Base-by-base conservation (phyloP, 2,888 invertebrate genomes). In the Mythimna lalbum region DNA sequence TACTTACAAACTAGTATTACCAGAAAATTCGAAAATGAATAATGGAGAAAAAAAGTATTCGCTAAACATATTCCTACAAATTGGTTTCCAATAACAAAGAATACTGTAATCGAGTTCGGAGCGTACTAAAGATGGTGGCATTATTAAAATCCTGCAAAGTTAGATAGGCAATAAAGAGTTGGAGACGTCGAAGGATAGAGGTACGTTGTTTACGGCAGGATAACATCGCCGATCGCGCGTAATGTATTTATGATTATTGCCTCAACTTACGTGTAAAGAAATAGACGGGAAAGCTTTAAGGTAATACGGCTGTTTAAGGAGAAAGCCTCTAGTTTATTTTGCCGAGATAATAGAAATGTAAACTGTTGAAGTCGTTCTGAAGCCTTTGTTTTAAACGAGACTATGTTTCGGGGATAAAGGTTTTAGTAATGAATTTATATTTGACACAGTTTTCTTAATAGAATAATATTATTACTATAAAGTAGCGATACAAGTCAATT, bases 201-300 rank as follows among this genome's bases (percentile, higher is more conserved):
- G 90, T 90, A 89, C 91, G 88, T 93, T 95, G 95, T 96, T 95
- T 94, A 94, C 94, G 92, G 89, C 88, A 79, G 93, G 94, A 93
- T 94, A 91, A 89, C 90, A 87, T 90, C 90, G 89, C 92, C 94
- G 93, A 95, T 96, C 93, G 94, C 87, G 92, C 94, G 96, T 95
- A 96, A 96, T 96, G 95, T 96, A 95, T 96, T 95, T 95, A 96
- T 95, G 94, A 96, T 95, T 95, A 95, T 96, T 95, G 95, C 92
- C 89, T 84, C 84, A 90, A 88, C 88, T 88, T 81, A 79, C 81
- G 80, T 85, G 85, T 82, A 84, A 82, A 85, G 81, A 82, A 82
- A 88, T 84, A 88, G 86, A 86, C 78, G 82, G 79, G 79, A 81
- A 83, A 82, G 83, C 78, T 80, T 82, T 84, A 78, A 74, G 74